phyloP scores from a whole-genome alignment of 2,797 vertebrate genomes.

The Karalla daura region DNA sequence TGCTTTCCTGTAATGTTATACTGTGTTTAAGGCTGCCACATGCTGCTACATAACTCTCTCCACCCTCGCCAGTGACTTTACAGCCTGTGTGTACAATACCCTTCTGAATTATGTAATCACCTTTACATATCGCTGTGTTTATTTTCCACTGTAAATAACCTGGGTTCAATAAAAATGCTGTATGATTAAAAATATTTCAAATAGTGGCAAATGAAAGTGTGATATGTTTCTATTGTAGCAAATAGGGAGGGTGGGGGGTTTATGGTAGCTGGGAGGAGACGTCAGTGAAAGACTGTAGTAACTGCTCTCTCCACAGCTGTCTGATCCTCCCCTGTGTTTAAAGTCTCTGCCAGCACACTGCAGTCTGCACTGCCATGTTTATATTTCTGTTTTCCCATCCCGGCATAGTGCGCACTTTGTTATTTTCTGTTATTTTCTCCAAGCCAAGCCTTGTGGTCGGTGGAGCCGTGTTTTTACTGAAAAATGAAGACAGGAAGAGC shows the following conservation, averaged over 20 bases:
- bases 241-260: not conserved
- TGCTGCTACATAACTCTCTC: too few relatives aligned
- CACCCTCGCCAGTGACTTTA: too few relatives aligned
- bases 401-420: conserved; percentile 59
- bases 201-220: too few relatives aligned
- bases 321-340: conserved; percentile 58
- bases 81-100: too few relatives aligned
- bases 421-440: too few relatives aligned
- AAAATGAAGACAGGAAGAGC: conserved; percentile 26
- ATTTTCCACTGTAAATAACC: too few relatives aligned
- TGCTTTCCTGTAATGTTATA: not conserved
- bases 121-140: too few relatives aligned
- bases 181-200: too few relatives aligned
- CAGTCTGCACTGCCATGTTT: conserved; percentile 64
- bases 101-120: too few relatives aligned
- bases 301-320: conserved; percentile 22
- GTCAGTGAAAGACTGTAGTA: conserved; percentile 38
- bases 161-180: too few relatives aligned
- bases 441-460: conserved; percentile 63
- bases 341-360: conserved; percentile 46
- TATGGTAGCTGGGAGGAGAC: conserved; percentile 35
- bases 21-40: too few relatives aligned
- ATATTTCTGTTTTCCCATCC: conserved; percentile 67
- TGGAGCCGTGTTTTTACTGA: conserved; percentile 49
- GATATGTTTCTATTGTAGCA: not conserved